A percentile compares a stretch with the other conserved stretches of the same genome.
phyloP scores from a whole-genome alignment of 92 coral and sea anemone species.

The Micromussa lordhowensis region DNA sequence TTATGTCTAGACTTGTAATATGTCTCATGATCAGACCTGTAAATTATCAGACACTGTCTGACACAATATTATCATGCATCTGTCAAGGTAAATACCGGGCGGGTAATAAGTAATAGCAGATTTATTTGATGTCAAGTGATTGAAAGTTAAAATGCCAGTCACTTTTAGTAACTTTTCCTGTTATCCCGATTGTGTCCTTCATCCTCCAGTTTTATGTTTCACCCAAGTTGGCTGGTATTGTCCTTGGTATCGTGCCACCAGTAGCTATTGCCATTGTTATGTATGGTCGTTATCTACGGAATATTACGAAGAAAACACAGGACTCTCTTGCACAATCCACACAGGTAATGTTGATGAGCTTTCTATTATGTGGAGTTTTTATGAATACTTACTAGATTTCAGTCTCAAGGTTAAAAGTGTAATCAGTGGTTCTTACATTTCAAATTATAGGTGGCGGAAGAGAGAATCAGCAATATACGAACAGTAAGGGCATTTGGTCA shows the following conservation, averaged over 20 bases:
- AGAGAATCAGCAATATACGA: slow-evolving; percentile 87
- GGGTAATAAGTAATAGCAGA: no score
- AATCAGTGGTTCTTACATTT: background rate
- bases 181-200: background rate
- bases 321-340: slow-evolving; percentile 93
- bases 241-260: slow-evolving; percentile 91
- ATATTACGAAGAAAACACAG: slow-evolving; percentile 81
- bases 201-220: slow-evolving; percentile 74
- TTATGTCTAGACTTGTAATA: no score
- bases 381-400: no score
- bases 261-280: slow-evolving; percentile 89
- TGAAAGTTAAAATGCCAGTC: background rate
- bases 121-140: no score
- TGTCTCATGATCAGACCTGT: no score
- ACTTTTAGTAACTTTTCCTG: background rate
- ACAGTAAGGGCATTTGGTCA: slow-evolving; percentile 98
- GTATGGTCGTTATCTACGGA: slow-evolving; percentile 93
- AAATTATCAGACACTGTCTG: no score
- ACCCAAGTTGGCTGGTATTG: slow-evolving; percentile 91
- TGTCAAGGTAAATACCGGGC: no score
- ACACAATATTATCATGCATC: no score
- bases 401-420: no score
- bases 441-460: slow-evolving; percentile 87
- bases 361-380: no score
- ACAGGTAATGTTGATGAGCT: slow-evolving; percentile 47